phyloP scores from a whole-genome alignment of 2,113 vertebrate species.

The Potamarius usumacintae region DNA sequence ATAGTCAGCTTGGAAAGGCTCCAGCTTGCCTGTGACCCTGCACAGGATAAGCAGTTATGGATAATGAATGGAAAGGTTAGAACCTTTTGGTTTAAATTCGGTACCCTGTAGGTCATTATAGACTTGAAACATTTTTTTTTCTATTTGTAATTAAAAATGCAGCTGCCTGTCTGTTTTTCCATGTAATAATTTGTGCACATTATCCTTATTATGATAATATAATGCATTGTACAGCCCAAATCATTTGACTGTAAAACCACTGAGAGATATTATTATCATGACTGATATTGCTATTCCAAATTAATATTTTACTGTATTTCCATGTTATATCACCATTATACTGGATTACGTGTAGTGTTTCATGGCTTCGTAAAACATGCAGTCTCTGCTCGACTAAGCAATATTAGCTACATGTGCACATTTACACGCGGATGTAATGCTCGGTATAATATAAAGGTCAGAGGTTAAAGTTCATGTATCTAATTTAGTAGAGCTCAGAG shows the following conservation, averaged over 20 bases:
- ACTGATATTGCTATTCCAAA: neutral
- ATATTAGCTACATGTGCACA: conserved; percentile 16
- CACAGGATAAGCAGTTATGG: no score
- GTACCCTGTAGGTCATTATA: neutral
- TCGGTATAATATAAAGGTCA: conserved; percentile 41
- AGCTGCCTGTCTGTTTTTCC: neutral
- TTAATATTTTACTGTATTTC: neutral
- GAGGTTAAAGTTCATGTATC: conserved; percentile 41
- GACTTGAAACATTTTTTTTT: neutral
- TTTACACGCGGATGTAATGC: conserved; percentile 34
- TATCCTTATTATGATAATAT: neutral
- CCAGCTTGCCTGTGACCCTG: no score
- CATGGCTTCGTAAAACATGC: neutral
- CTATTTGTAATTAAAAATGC: neutral
- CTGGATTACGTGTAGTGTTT: neutral
- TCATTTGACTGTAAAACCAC: neutral
- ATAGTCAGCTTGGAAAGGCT: no score
- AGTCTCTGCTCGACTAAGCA: neutral
- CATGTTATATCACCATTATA: neutral
- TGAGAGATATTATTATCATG: neutral
- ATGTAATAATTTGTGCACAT: neutral
- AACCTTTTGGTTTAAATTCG: neutral
- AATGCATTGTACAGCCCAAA: neutral
- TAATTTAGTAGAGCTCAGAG: neutral
- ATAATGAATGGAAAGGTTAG: neutral